Conservation (phyloP, 2,797 vertebrate species). For the Enteromius viviparus region DNA sequence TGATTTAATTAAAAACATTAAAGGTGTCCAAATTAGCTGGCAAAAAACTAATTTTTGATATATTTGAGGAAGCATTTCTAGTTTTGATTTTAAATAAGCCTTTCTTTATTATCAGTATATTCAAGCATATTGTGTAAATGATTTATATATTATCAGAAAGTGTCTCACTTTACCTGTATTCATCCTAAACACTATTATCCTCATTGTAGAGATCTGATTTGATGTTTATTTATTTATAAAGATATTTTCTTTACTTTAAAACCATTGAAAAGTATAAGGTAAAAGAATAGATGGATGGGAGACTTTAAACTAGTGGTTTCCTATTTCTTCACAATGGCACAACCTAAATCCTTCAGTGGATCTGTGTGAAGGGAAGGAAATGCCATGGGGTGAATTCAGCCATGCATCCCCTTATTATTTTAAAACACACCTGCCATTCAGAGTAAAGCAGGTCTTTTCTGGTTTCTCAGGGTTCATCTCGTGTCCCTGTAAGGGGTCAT, state of each 20-base stretch:
- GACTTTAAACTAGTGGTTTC: background rate
- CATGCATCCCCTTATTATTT: conserved; percentile 38
- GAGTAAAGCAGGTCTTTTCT: conserved; percentile 23
- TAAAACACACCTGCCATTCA: conserved; percentile 39
- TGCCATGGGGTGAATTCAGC: conserved; percentile 38
- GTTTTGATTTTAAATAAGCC: background rate
- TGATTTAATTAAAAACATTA: background rate
- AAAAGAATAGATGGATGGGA: background rate
- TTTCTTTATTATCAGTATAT: background rate
- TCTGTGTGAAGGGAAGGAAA: conserved; percentile 41
- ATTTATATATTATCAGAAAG: background rate
- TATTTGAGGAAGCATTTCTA: too few relatives aligned
- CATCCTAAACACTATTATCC: background rate
- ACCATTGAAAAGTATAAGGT: background rate
- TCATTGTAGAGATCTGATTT: background rate
- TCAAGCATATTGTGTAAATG: background rate
- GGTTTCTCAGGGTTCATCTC: conserved; percentile 11
- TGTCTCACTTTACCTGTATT: background rate
- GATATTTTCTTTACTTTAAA: background rate
- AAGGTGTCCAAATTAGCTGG: too few relatives aligned
- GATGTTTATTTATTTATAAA: background rate
- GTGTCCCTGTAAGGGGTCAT: conserved; percentile 36
- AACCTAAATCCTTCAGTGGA: conserved; percentile 27
- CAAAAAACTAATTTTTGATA: background rate
- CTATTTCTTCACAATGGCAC: conserved; percentile 36